Evolutionary conservation across 2,113 vertebrate genomes (phyloP).

Genomic region (Ramphastos sulfuratus): DNA sequence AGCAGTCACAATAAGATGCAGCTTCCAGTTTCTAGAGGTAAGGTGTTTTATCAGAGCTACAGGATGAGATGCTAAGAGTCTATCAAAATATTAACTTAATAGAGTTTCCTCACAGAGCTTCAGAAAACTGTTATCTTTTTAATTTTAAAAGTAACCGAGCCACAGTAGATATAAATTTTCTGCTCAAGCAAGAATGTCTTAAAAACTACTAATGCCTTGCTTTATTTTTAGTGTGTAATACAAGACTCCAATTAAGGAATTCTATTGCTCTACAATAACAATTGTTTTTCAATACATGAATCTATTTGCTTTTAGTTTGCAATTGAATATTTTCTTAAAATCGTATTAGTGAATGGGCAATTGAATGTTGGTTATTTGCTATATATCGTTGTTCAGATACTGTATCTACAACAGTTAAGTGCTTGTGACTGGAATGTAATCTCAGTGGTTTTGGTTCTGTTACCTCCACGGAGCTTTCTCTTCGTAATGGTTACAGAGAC

Average conservation of each 20-base stretch:
- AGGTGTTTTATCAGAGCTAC: background rate
- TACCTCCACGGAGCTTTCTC: background rate
- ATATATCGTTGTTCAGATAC: background rate
- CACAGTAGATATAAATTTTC: background rate
- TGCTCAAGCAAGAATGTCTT: background rate
- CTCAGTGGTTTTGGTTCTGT: conserved; percentile 11
- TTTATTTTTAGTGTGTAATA: background rate
- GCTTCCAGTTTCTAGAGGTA: background rate
- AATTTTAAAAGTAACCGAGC: background rate
- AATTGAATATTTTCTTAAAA: background rate
- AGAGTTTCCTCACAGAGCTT: background rate
- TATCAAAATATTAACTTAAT: background rate
- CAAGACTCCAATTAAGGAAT: background rate
- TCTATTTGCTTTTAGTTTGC: background rate
- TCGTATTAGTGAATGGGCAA: background rate
- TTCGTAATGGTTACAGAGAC: conserved; percentile 27
- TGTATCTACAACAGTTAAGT: conserved; percentile 7
- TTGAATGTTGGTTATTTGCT: background rate
- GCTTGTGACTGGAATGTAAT: conserved; percentile 42
- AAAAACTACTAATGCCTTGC: background rate
- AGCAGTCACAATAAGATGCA: background rate
- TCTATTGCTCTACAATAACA: background rate
- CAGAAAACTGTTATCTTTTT: conserved; percentile 21
- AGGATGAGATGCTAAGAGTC: background rate
- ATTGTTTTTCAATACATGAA: background rate